phyloP scores from a whole-genome alignment of 2,797 vertebrate genomes.

The Sebastes oblongus region DNA sequence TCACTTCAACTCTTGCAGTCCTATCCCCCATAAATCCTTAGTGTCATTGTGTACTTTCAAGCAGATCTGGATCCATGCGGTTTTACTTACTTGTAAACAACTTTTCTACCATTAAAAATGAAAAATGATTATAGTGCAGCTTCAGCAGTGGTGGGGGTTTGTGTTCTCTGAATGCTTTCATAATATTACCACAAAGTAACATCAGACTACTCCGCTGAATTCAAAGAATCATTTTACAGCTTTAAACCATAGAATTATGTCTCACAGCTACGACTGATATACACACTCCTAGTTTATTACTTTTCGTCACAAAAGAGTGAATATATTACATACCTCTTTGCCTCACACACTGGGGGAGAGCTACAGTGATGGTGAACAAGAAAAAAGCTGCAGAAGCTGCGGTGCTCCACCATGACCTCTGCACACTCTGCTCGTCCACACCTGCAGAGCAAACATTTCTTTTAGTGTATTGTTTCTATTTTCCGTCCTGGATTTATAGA shows the following conservation, averaged over 20 bases:
- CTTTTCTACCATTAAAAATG: neutral
- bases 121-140: neutral
- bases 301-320: neutral
- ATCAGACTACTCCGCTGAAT: neutral
- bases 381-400: conserved; percentile 78
- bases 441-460: conserved; percentile 50
- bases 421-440: conserved; percentile 55
- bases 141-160: neutral
- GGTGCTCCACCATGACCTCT: conserved; percentile 81
- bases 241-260: neutral
- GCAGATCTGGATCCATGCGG: neutral
- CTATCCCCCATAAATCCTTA: neutral
- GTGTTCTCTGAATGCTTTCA: neutral
- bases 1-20: neutral
- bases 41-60: neutral
- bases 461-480: neutral
- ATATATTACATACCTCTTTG: conserved; percentile 66
- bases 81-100: neutral
- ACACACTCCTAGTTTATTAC: neutral
- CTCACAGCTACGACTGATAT: neutral
- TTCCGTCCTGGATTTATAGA: neutral
- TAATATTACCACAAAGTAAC: neutral
- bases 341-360: conserved; percentile 71
- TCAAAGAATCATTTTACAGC: neutral
- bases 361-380: conserved; percentile 68